phyloP scores from a whole-genome alignment of 2,113 vertebrate species.

The Pollachius pollachius region DNA sequence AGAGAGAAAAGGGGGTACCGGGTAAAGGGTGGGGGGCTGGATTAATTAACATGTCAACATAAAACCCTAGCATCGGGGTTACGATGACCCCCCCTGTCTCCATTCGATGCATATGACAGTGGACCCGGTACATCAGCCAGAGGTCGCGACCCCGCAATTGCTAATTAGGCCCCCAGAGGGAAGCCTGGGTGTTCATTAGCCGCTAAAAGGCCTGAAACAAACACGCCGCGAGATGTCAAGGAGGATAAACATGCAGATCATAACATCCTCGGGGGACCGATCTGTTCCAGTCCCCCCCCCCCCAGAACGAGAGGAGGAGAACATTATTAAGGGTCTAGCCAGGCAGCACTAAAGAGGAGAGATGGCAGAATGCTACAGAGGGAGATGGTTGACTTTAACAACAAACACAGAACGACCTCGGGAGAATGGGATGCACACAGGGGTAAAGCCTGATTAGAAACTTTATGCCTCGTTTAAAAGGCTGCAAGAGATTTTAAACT shows the following conservation, averaged over 20 bases:
- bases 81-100: neutral
- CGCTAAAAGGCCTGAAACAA: constrained; percentile 27
- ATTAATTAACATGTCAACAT: no score
- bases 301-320: neutral
- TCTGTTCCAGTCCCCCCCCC: neutral
- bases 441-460: no score
- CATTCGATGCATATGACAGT: constrained; percentile 4
- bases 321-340: constrained; percentile 48
- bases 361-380: constrained; percentile 18
- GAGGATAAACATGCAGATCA: constrained; percentile 20
- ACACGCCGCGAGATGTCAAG: constrained; percentile 42
- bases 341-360: constrained; percentile 27
- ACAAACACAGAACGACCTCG: constrained; percentile 13
- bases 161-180: constrained; percentile 36
- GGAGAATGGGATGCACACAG: constrained; percentile 1
- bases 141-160: neutral
- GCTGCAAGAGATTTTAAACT: no score
- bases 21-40: no score
- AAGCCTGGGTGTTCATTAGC: constrained; percentile 33
- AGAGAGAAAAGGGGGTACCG: neutral
- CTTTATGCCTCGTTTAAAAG: no score
- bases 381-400: constrained; percentile 14
- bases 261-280: constrained; percentile 23
- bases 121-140: neutral
- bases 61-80: no score